These are phyloP conservation scores for Mythimna ferrago DNA, from an alignment of 2,888 invertebrate genomes.

Conservation along the genomic window DNA sequence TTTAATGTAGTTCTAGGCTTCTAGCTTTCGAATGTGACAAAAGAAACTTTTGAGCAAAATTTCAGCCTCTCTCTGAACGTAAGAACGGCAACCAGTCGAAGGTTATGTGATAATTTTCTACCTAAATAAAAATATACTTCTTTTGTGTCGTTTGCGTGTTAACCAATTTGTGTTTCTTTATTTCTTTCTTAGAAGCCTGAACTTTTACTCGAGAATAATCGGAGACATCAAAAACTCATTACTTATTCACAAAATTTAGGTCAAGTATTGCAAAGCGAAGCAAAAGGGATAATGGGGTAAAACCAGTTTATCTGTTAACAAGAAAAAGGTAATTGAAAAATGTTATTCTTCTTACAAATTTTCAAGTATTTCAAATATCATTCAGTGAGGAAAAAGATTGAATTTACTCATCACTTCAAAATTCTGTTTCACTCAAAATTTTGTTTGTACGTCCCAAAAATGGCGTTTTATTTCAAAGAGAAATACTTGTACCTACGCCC, in stretches of 20 bases:
- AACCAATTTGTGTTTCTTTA: too few relatives aligned
- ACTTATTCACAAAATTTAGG: slow-evolving; percentile 33
- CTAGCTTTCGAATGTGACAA: too few relatives aligned
- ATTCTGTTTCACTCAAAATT: slow-evolving; percentile 5
- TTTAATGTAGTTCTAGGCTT: too few relatives aligned
- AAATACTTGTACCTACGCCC: background rate
- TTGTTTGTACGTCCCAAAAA: slow-evolving; percentile 11
- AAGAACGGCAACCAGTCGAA: too few relatives aligned
- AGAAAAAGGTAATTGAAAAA: slow-evolving; percentile 17
- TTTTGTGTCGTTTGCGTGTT: too few relatives aligned
- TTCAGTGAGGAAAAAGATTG: slow-evolving; percentile 20
- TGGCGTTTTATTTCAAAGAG: background rate
- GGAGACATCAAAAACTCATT: slow-evolving; percentile 19
- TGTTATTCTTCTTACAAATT: slow-evolving; percentile 22
- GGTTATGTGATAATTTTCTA: too few relatives aligned
- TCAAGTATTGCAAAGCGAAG: slow-evolving; percentile 28
- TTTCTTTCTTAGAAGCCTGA: background rate
- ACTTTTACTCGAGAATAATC: slow-evolving; percentile 18
- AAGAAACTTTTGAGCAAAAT: too few relatives aligned
- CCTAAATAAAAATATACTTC: too few relatives aligned
- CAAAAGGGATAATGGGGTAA: slow-evolving; percentile 7
- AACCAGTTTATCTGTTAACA: slow-evolving; percentile 23
- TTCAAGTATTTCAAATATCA: slow-evolving; percentile 14
- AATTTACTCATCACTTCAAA: slow-evolving; percentile 21
- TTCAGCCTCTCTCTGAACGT: too few relatives aligned